Percentiles rank a stretch among this genome's conserved stretches.
Conservation (phyloP, 2,888 invertebrate species). For the Megalurothrips usitatus region DNA sequence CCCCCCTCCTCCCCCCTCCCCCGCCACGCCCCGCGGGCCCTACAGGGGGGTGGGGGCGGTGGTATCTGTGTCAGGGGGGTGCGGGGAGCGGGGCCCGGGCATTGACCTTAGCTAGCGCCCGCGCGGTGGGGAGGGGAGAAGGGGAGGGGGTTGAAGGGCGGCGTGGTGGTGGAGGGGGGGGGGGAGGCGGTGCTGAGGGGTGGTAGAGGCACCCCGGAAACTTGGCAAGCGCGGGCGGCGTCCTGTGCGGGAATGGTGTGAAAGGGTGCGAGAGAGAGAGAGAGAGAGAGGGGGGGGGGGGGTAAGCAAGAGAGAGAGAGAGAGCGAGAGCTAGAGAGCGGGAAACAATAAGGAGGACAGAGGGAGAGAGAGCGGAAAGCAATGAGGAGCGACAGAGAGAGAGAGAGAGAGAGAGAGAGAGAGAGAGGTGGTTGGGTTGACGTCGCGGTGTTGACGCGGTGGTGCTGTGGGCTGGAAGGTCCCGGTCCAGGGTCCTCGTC, state of each 20-base stretch:
- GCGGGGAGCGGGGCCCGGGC: neutral
- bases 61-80: slow-evolving; percentile 25
- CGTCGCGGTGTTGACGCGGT: too few relatives aligned
- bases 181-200: neutral
- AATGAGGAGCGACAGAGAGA: neutral
- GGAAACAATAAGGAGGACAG: neutral
- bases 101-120: neutral
- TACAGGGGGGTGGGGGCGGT: neutral
- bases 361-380: neutral
- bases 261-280: neutral
- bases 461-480: too few relatives aligned
- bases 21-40: neutral
- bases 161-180: neutral
- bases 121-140: neutral
- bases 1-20: too few relatives aligned
- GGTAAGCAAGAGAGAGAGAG: too few relatives aligned
- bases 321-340: too few relatives aligned
- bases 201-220: neutral
- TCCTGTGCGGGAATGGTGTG: neutral
- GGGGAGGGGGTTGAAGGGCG: neutral
- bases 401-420: neutral
- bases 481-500: too few relatives aligned
- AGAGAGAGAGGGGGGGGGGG: too few relatives aligned
- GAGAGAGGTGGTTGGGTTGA: neutral
- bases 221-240: neutral